Conservation (phyloP, 2,888 invertebrate species). For the Allolobophora icterica region DNA sequence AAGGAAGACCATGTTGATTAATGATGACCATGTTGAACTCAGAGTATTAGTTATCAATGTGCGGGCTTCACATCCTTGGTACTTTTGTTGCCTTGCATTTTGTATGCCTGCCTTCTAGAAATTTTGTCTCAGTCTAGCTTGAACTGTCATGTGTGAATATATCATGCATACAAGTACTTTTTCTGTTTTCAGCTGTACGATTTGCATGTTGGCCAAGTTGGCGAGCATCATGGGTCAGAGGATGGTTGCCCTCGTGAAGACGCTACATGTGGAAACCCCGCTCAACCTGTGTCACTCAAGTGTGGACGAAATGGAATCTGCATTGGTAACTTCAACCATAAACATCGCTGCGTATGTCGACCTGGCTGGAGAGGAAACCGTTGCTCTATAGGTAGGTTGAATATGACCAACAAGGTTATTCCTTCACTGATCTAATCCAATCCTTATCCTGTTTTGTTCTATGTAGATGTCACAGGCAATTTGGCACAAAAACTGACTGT, state of each 20-base stretch:
- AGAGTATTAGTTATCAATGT: not conserved
- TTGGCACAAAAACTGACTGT: no score
- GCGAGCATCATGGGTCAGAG: constrained; percentile 70
- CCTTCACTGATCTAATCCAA: no score
- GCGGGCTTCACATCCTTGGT: not conserved
- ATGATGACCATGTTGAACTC: not conserved
- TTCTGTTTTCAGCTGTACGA: constrained; percentile 79
- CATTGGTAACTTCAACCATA: constrained; percentile 76
- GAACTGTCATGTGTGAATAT: not conserved
- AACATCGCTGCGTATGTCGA: constrained; percentile 85
- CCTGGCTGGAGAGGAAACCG: constrained; percentile 87
- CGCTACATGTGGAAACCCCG: constrained; percentile 78
- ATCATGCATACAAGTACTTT: not conserved
- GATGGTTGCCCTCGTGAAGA: constrained; percentile 90
- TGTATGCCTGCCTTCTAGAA: not conserved
- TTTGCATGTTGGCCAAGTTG: constrained; percentile 81
- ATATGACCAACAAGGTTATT: not conserved
- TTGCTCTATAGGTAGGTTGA: constrained; percentile 62
- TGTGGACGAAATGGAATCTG: constrained; percentile 76
- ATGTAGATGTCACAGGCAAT: not conserved
- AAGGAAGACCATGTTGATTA: not conserved
- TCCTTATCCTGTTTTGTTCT: not conserved
- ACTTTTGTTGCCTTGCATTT: not conserved
- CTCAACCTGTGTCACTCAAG: constrained; percentile 87
- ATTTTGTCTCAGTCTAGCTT: not conserved